Conservation (phyloP, 2,888 invertebrate species). For the Thumatha senex region DNA sequence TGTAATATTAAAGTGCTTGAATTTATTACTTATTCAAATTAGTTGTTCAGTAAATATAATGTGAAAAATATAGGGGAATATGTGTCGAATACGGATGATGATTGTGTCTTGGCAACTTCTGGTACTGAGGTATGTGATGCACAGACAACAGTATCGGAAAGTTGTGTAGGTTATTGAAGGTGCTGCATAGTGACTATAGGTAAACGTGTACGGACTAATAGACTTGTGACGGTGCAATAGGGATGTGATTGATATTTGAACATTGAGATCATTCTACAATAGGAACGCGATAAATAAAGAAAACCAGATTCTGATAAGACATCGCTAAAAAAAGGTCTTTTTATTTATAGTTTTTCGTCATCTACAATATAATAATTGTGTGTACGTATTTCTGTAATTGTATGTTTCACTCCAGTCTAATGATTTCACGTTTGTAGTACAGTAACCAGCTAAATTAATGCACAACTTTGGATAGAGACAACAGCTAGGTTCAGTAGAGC, state of each 20-base stretch:
- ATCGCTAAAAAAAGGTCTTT: slow-evolving; percentile 31
- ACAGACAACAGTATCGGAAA: slow-evolving; percentile 49
- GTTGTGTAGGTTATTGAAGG: slow-evolving; percentile 68
- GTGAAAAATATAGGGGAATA: slow-evolving; percentile 73
- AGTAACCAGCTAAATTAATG: too few relatives aligned
- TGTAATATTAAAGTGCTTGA: slow-evolving; percentile 65
- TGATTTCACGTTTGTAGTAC: too few relatives aligned
- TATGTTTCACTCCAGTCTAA: too few relatives aligned
- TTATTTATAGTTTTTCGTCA: slow-evolving; percentile 28
- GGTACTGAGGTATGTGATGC: slow-evolving; percentile 40
- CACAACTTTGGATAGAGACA: too few relatives aligned
- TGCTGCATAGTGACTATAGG: slow-evolving; percentile 69
- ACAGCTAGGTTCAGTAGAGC: too few relatives aligned
- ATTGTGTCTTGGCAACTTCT: slow-evolving; percentile 61
- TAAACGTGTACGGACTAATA: slow-evolving; percentile 46
- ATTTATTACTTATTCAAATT: slow-evolving; percentile 61
- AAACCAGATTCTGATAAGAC: slow-evolving; percentile 23
- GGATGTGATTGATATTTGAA: slow-evolving; percentile 43
- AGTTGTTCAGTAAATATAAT: slow-evolving; percentile 66
- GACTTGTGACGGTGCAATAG: slow-evolving; percentile 60
- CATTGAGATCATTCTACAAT: neutral
- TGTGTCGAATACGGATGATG: slow-evolving; percentile 59
- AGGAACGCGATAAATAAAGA: slow-evolving; percentile 23
- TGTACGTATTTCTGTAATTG: too few relatives aligned
- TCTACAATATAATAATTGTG: too few relatives aligned